Percentiles rank a stretch among this genome's conserved stretches.
Evolutionary conservation across 92 coral and sea anemone genomes (phyloP).

Genomic region (Palythoa caribaeorum): DNA sequence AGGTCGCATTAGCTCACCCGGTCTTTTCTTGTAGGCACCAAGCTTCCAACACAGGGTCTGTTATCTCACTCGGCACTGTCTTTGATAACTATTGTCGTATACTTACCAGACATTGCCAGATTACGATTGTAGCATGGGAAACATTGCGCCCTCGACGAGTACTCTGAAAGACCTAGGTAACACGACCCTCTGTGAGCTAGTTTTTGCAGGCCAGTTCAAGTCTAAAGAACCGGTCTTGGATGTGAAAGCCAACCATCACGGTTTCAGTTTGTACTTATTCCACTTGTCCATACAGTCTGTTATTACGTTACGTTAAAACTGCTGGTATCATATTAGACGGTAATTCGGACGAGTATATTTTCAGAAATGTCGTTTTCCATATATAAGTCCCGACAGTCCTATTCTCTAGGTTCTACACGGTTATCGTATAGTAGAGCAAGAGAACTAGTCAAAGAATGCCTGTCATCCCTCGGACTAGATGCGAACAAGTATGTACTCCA

Average conservation of each 20-base stretch:
- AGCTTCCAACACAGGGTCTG: slow-evolving; percentile 53
- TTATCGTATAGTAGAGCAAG: slow-evolving; percentile 58
- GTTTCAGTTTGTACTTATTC: background rate
- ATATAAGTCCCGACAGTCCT: slow-evolving; percentile 20
- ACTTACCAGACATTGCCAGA: background rate
- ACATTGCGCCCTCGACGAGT: background rate
- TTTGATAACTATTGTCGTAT: background rate
- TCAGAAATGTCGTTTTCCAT: slow-evolving; percentile 24
- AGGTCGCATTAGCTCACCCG: slow-evolving; percentile 20
- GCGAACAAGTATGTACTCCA: background rate
- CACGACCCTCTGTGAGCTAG: slow-evolving; percentile 39
- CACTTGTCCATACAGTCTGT: background rate
- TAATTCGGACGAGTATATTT: slow-evolving; percentile 25
- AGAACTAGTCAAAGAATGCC: slow-evolving; percentile 59
- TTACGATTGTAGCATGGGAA: background rate
- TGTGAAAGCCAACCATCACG: slow-evolving; percentile 14
- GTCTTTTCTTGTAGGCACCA: slow-evolving; percentile 48
- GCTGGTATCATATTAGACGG: background rate
- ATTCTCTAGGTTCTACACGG: slow-evolving; percentile 25
- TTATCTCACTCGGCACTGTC: slow-evolving; percentile 56
- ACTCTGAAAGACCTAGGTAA: slow-evolving; percentile 41
- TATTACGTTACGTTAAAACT: background rate
- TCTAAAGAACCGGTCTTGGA: background rate
- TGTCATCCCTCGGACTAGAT: slow-evolving; percentile 10
- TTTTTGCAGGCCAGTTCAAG: background rate